A percentile compares a stretch with the other conserved stretches of the same genome.
phyloP scores from a whole-genome alignment of 2,888 invertebrate species.

The Trichogramma dendrolimi region DNA sequence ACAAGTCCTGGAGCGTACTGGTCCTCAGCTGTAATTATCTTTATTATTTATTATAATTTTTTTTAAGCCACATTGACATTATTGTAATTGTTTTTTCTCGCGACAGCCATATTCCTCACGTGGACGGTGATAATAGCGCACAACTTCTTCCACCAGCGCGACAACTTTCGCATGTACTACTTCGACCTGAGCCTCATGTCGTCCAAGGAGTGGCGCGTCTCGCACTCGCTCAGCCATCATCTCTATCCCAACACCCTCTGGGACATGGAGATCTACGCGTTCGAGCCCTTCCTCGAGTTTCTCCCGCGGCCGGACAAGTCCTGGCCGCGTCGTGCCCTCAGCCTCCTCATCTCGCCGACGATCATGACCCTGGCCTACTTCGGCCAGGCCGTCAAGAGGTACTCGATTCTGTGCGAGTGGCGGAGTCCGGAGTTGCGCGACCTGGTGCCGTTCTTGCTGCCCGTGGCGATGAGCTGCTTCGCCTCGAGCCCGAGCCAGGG shows the following conservation, averaged over 20 bases:
- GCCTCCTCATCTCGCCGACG: slow-evolving; percentile 51
- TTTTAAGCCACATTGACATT: neutral
- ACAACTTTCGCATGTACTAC: slow-evolving; percentile 75
- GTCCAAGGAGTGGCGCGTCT: slow-evolving; percentile 69
- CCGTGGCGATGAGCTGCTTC: slow-evolving; percentile 51
- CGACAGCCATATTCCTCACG: slow-evolving; percentile 58
- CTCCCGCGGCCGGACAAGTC: slow-evolving; percentile 56
- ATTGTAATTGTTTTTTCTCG: slow-evolving; percentile 38
- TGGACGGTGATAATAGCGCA: slow-evolving; percentile 64
- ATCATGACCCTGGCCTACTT: neutral
- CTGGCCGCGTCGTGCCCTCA: slow-evolving; percentile 54
- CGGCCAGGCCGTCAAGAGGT: slow-evolving; percentile 31
- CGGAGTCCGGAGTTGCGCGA: slow-evolving; percentile 39
- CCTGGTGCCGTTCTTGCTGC: slow-evolving; percentile 48
- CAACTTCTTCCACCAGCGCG: slow-evolving; percentile 72
- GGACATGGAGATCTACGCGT: slow-evolving; percentile 67
- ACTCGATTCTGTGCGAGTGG: slow-evolving; percentile 30
- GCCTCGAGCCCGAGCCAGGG: slow-evolving; percentile 45
- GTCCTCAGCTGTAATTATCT: slow-evolving; percentile 42
- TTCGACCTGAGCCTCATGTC: slow-evolving; percentile 68
- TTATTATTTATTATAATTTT: neutral
- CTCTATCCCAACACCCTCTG: slow-evolving; percentile 71
- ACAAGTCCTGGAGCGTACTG: slow-evolving; percentile 38
- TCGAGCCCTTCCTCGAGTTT: slow-evolving; percentile 67
- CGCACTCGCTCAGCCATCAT: slow-evolving; percentile 75